Evolutionary conservation across 2,797 vertebrate genomes (phyloP).

Genomic region (Podarcis lilfordi): DNA sequence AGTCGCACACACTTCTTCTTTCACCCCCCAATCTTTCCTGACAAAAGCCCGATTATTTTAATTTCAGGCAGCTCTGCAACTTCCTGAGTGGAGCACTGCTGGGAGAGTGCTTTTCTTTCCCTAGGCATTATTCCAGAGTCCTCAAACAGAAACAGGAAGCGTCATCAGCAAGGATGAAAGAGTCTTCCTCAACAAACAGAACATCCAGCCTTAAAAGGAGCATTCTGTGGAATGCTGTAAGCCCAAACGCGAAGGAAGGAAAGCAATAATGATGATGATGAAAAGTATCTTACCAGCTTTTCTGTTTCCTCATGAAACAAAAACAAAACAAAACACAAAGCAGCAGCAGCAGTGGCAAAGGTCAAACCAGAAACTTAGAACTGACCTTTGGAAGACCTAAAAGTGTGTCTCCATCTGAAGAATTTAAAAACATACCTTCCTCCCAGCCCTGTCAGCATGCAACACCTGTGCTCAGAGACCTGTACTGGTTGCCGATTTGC

Average conservation of each 20-base stretch:
- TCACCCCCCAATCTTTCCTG: no score
- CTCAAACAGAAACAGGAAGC: constrained; percentile 72
- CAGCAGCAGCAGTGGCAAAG: background rate
- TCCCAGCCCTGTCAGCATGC: no score
- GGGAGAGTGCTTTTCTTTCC: constrained; percentile 39
- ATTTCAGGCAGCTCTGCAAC: constrained; percentile 59
- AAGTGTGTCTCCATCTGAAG: constrained; percentile 31
- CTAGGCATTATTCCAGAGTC: constrained; percentile 50
- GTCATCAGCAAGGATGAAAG: constrained; percentile 48
- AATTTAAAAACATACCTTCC: background rate
- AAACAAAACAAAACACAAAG: no score
- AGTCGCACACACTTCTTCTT: background rate
- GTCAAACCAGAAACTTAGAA: constrained; percentile 14
- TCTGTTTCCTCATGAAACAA: constrained; percentile 42
- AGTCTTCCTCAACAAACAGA: constrained; percentile 41
- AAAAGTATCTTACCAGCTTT: constrained; percentile 27
- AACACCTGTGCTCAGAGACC: no score
- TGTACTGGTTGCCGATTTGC: no score
- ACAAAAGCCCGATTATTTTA: constrained; percentile 59
- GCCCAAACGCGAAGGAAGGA: constrained; percentile 23
- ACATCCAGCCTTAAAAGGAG: constrained; percentile 49
- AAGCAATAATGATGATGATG: background rate
- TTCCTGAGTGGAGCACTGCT: constrained; percentile 55
- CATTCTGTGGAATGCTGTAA: constrained; percentile 32
- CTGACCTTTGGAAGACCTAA: constrained; percentile 32